phyloP scores from a whole-genome alignment of 2,888 invertebrate species.

The Drosophila barbarae region DNA sequence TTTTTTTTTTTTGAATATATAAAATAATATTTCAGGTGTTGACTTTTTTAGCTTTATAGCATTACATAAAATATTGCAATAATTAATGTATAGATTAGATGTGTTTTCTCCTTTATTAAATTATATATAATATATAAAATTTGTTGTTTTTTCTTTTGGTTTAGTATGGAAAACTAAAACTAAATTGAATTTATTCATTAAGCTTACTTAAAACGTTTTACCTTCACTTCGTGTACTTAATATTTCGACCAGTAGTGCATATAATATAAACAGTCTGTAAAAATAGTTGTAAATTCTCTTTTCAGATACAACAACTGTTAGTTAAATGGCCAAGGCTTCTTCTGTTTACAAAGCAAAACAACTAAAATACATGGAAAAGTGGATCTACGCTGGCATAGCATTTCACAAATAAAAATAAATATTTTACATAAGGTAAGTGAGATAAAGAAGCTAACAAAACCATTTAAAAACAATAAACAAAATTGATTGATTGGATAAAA shows the following conservation, averaged over 20 bases:
- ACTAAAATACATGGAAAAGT: not conserved
- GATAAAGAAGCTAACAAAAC: not conserved
- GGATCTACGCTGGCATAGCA: not conserved
- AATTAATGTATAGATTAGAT: too few relatives aligned
- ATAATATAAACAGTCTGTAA: too few relatives aligned
- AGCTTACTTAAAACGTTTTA: too few relatives aligned
- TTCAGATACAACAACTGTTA: not conserved
- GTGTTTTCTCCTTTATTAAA: not conserved
- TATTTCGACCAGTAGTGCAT: too few relatives aligned
- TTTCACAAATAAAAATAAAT: not conserved
- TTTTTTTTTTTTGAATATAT: not conserved
- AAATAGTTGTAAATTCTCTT: not conserved
- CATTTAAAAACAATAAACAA: not conserved
- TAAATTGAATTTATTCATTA: too few relatives aligned
- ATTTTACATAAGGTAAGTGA: not conserved
- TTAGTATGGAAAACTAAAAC: too few relatives aligned
- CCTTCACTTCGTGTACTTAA: too few relatives aligned
- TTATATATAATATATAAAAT: not conserved
- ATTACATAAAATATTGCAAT: too few relatives aligned
- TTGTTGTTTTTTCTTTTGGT: not conserved
- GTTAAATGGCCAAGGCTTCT: not conserved
- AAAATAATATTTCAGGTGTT: not conserved
- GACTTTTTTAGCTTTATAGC: not conserved
- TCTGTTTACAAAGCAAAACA: not conserved
- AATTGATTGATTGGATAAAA: not conserved